These are phyloP conservation scores for Lethenteron camtschaticum DNA, from an alignment of 2,113 vertebrate species.

Conservation along the genomic window DNA sequence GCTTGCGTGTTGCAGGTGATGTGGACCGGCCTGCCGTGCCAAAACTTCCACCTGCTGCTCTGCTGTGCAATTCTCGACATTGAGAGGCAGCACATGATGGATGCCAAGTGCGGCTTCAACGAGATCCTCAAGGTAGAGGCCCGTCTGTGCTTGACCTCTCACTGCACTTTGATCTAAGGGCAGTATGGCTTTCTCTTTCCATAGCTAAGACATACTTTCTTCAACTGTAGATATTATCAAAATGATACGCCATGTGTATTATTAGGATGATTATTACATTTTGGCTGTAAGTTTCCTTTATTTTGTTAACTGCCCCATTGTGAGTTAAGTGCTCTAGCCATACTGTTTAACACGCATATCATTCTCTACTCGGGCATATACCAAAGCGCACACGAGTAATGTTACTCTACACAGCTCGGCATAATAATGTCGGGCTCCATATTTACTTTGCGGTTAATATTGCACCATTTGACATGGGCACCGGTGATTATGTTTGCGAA, in stretches of 20 bases:
- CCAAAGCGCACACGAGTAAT: background rate
- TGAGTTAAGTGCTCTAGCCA: background rate
- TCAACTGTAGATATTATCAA: conserved; percentile 9
- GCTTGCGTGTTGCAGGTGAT: conserved; percentile 33
- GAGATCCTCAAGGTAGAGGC: conserved; percentile 57
- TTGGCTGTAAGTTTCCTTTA: no score
- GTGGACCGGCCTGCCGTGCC: conserved; percentile 49
- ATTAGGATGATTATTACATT: background rate
- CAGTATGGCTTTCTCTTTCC: background rate
- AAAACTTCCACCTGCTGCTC: conserved; percentile 58
- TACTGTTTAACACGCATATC: background rate
- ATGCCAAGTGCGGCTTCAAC: conserved; percentile 58
- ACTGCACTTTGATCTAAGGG: background rate
- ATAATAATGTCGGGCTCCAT: background rate
- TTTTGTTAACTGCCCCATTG: no score
- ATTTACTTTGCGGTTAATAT: background rate
- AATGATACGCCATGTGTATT: conserved; percentile 7
- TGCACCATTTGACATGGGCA: conserved; percentile 8
- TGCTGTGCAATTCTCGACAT: conserved; percentile 53
- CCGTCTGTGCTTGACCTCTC: no score
- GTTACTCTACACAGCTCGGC: background rate
- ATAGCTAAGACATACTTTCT: background rate
- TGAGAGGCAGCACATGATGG: conserved; percentile 50
- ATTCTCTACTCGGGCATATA: background rate
- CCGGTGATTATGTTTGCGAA: background rate